Evolutionary conservation across 37 sponge, comb jelly and placozoan species (phyloP).

Genomic region (Lycopodina hypogea): DNA sequence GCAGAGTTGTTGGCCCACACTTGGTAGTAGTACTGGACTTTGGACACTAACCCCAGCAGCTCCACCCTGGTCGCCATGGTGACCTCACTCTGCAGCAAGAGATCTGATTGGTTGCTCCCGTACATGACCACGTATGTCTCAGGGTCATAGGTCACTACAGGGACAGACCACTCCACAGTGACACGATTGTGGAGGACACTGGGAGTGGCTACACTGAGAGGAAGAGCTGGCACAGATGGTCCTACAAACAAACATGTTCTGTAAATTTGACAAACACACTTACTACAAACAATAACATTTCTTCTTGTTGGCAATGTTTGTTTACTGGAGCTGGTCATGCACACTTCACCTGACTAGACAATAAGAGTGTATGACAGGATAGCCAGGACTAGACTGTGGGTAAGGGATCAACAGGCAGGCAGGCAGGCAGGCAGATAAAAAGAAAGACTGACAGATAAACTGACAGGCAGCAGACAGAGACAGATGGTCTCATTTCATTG

Average conservation of each 20-base stretch:
- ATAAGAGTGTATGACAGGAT: too few relatives aligned
- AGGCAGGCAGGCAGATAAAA: too few relatives aligned
- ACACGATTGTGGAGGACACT: not conserved
- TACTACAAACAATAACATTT: too few relatives aligned
- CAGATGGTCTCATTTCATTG: too few relatives aligned
- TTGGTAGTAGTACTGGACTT: conserved; percentile 29
- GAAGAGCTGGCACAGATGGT: not conserved
- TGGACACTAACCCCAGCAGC: conserved; percentile 24
- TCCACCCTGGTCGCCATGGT: not conserved
- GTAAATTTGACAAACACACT: not conserved
- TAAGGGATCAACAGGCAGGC: too few relatives aligned
- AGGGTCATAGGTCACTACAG: conserved; percentile 34
- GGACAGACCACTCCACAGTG: conserved; percentile 42
- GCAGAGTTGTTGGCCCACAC: conserved; percentile 31
- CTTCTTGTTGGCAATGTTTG: too few relatives aligned
- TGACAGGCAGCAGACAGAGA: too few relatives aligned
- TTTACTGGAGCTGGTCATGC: too few relatives aligned
- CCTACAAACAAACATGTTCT: conserved; percentile 9
- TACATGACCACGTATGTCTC: conserved; percentile 51
- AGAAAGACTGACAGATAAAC: too few relatives aligned
- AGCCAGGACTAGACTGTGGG: too few relatives aligned
- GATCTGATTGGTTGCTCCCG: not conserved
- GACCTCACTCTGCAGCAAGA: not conserved
- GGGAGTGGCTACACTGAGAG: conserved; percentile 7
- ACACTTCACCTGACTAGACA: too few relatives aligned